Evolutionary conservation across 1,140 invertebrate species (phyloP).

Genomic region (Drosophila navojoa): DNA sequence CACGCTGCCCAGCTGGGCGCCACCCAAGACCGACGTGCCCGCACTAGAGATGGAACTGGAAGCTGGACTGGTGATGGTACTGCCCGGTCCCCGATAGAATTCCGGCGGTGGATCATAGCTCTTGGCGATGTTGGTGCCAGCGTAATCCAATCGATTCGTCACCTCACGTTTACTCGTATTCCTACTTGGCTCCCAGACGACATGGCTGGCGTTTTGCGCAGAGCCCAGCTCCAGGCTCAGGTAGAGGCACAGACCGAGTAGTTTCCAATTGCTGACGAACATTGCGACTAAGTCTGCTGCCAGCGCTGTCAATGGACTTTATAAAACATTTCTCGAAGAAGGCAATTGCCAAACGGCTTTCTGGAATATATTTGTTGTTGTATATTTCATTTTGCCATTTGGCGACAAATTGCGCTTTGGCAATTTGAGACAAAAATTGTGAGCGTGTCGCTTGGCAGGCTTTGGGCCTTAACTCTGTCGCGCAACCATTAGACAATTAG

Average conservation of each 20-base stretch:
- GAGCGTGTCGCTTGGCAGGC: constrained; percentile 54
- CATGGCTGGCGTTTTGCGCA: constrained; percentile 38
- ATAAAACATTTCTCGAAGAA: constrained; percentile 48
- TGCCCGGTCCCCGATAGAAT: constrained; percentile 67
- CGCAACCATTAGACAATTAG: constrained; percentile 64
- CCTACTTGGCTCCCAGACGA: constrained; percentile 28
- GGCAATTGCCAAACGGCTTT: constrained; percentile 28
- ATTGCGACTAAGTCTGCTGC: constrained; percentile 61
- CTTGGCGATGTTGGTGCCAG: constrained; percentile 53
- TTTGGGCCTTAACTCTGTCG: constrained; percentile 9
- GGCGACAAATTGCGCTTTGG: constrained; percentile 71
- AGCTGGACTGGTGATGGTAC: constrained; percentile 14
- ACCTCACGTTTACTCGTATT: constrained; percentile 36
- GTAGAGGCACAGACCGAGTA: constrained; percentile 10
- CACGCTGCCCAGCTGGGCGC: constrained; percentile 32
- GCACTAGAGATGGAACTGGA: constrained; percentile 14
- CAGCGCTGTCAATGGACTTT: constrained; percentile 61
- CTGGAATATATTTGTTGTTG: background rate
- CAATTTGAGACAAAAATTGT: constrained; percentile 78
- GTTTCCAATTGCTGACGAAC: constrained; percentile 52
- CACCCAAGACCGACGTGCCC: constrained; percentile 11
- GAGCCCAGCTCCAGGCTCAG: constrained; percentile 6
- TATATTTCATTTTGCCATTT: constrained; percentile 17
- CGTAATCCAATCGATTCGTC: constrained; percentile 43
- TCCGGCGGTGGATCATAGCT: constrained; percentile 70